phyloP scores from a whole-genome alignment of 2,888 invertebrate species.

The Erebia epiphron region DNA sequence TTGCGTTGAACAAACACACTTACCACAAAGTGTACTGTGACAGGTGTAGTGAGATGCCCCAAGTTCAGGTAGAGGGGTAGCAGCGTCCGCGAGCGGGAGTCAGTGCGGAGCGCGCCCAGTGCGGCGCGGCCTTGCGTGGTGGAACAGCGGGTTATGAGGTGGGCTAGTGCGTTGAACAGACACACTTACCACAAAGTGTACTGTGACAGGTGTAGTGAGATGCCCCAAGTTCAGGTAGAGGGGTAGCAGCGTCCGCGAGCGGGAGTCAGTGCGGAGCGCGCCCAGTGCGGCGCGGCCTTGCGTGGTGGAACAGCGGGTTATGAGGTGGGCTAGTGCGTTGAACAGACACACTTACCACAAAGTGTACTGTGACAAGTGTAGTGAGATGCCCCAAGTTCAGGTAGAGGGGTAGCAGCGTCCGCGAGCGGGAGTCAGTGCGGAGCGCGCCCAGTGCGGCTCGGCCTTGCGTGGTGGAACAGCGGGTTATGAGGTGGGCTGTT shows the following conservation, averaged over 20 bases:
- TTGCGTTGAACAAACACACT: slow-evolving; percentile 53
- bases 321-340: slow-evolving; percentile 59
- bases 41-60: slow-evolving; percentile 49
- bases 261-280: slow-evolving; percentile 27
- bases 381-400: slow-evolving; percentile 52
- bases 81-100: slow-evolving; percentile 53
- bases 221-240: slow-evolving; percentile 60
- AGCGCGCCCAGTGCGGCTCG: slow-evolving; percentile 40
- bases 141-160: slow-evolving; percentile 47
- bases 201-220: slow-evolving; percentile 57
- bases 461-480: slow-evolving; percentile 41
- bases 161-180: slow-evolving; percentile 57
- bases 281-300: slow-evolving; percentile 44
- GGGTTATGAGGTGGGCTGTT: slow-evolving; percentile 56
- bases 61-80: slow-evolving; percentile 66
- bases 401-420: slow-evolving; percentile 66
- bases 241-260: slow-evolving; percentile 63
- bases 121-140: slow-evolving; percentile 46
- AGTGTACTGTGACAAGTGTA: slow-evolving; percentile 67
- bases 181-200: slow-evolving; percentile 69
- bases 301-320: slow-evolving; percentile 42
- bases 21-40: slow-evolving; percentile 75
- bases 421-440: slow-evolving; percentile 45
- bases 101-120: slow-evolving; percentile 31
- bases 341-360: slow-evolving; percentile 61